Conservation (phyloP, 2,113 vertebrate genomes). For the Xiphophorus hellerii region DNA sequence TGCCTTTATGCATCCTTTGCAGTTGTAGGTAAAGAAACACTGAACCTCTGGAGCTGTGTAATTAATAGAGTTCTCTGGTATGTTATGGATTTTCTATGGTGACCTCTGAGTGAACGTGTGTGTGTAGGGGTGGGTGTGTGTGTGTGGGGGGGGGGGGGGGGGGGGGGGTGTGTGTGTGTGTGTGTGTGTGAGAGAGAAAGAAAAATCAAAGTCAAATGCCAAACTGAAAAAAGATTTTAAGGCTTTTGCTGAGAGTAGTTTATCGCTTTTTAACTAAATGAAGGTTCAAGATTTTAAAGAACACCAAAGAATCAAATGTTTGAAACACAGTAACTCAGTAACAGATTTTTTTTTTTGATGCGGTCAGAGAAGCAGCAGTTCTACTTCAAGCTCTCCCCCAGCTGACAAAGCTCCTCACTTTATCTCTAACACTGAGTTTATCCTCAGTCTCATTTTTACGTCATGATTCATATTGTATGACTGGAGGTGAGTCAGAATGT, state of each 20-base stretch:
- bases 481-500: too few relatives aligned
- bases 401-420: too few relatives aligned
- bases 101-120: background rate
- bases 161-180: background rate
- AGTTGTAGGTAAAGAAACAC: slow-evolving; percentile 49
- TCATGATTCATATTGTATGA: too few relatives aligned
- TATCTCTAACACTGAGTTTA: too few relatives aligned
- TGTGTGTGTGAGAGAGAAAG: background rate
- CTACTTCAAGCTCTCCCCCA: too few relatives aligned
- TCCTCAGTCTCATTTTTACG: too few relatives aligned
- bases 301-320: too few relatives aligned
- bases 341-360: background rate
- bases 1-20: slow-evolving; percentile 63
- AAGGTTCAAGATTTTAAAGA: too few relatives aligned
- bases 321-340: too few relatives aligned
- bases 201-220: slow-evolving; percentile 34
- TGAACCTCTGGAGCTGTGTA: slow-evolving; percentile 56
- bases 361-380: too few relatives aligned
- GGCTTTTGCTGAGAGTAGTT: slow-evolving; percentile 40
- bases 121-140: too few relatives aligned
- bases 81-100: slow-evolving; percentile 29
- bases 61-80: slow-evolving; percentile 44
- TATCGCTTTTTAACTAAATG: slow-evolving; percentile 6
- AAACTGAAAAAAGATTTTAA: slow-evolving; percentile 29
- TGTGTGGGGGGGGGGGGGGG: fast-evolving